phyloP scores from a whole-genome alignment of 2,113 vertebrate species.

The Syngnathus floridae region DNA sequence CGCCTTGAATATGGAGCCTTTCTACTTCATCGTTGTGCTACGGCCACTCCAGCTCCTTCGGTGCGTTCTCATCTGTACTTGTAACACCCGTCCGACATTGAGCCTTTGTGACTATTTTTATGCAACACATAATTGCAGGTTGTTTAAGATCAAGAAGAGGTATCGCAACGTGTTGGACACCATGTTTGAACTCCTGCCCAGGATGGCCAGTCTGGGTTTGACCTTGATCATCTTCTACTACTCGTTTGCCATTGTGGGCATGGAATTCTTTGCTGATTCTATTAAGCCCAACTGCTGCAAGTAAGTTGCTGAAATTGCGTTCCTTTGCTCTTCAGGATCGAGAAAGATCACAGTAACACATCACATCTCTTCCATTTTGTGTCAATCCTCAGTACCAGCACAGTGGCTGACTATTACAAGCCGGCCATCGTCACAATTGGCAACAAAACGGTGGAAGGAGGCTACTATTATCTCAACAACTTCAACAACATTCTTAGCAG shows the following conservation, averaged over 20 bases:
- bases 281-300: constrained; percentile 97
- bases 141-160: constrained; percentile 93
- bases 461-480: constrained; percentile 98
- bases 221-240: constrained; percentile 97
- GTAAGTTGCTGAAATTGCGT: constrained; percentile 68
- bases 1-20: constrained; percentile 89
- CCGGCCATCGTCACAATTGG: constrained; percentile 78
- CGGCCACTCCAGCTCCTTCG: constrained; percentile 90
- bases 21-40: constrained; percentile 95
- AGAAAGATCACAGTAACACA: neutral
- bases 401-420: constrained; percentile 86
- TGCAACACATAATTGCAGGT: constrained; percentile 58
- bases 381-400: constrained; percentile 75
- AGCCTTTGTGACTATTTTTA: neutral
- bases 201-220: constrained; percentile 95
- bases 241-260: constrained; percentile 95
- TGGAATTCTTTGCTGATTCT: constrained; percentile 92
- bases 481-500: constrained; percentile 96
- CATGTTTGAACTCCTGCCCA: constrained; percentile 93
- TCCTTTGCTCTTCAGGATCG: neutral
- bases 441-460: constrained; percentile 85
- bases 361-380: neutral
- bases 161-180: constrained; percentile 96
- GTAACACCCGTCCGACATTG: neutral
- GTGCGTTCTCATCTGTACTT: constrained; percentile 49